These are phyloP conservation scores for Orthosia incerta DNA, from an alignment of 2,888 invertebrate genomes.

Conservation along the genomic window DNA sequence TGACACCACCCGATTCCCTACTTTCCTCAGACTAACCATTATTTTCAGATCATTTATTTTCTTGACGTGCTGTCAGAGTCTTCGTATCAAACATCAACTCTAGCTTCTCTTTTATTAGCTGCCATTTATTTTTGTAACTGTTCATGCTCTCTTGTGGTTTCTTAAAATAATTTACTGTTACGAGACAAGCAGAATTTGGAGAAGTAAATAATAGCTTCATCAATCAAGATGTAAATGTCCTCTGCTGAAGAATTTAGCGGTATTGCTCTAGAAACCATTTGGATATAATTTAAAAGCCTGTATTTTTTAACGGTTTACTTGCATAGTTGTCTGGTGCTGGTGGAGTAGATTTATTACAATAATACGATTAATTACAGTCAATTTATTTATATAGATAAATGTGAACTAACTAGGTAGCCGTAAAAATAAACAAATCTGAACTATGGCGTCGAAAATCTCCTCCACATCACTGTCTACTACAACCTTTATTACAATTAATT, in stretches of 20 bases:
- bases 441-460: too few relatives aligned
- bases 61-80: background rate
- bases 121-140: conserved; percentile 18
- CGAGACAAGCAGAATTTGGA: background rate
- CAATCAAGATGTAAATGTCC: background rate
- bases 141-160: background rate
- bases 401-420: too few relatives aligned
- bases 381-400: too few relatives aligned
- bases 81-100: background rate
- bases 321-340: too few relatives aligned
- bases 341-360: too few relatives aligned
- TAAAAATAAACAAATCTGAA: too few relatives aligned
- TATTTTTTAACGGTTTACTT: background rate
- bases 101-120: background rate
- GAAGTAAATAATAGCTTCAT: conserved; percentile 22
- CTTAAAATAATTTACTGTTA: conserved; percentile 15
- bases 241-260: background rate
- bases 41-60: background rate
- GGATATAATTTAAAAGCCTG: background rate
- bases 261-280: background rate
- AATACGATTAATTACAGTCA: too few relatives aligned
- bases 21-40: background rate
- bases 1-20: background rate
- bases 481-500: too few relatives aligned
- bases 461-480: too few relatives aligned